Conservation (phyloP, 2,888 invertebrate genomes). For the Galerucella pusilla region DNA sequence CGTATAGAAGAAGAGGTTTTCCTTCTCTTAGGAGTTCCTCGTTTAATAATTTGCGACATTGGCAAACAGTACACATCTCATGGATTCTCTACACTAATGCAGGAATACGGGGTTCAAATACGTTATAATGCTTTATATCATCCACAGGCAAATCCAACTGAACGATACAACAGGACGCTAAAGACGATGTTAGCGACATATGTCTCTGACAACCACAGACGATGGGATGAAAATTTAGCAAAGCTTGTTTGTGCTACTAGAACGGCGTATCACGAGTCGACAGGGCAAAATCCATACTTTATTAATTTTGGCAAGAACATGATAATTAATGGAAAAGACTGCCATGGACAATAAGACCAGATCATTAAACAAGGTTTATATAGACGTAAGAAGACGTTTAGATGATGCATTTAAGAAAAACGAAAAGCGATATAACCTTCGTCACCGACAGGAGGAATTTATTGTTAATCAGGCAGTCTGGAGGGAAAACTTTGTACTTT, state of each 20-base stretch:
- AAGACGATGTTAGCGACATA: not conserved
- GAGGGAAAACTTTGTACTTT: constrained; percentile 42
- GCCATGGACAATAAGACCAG: not conserved
- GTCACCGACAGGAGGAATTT: constrained; percentile 27
- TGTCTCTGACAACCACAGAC: no score
- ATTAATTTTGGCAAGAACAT: no score
- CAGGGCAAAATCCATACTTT: no score
- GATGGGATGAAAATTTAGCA: no score
- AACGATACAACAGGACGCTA: not conserved
- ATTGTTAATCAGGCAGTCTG: constrained; percentile 37
- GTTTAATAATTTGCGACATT: constrained; percentile 36
- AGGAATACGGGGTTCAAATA: no score
- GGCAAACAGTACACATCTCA: constrained; percentile 35
- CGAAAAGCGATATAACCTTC: constrained; percentile 35
- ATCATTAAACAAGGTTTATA: constrained; percentile 13
- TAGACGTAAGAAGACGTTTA: constrained; percentile 28
- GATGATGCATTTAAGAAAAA: constrained; percentile 30
- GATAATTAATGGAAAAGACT: no score
- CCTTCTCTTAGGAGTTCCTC: constrained; percentile 32
- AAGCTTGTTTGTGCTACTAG: no score
- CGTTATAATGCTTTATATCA: no score
- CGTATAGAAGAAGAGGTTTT: constrained; percentile 36
- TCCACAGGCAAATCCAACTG: no score
- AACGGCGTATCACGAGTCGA: no score
- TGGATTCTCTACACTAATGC: no score